Evolutionary conservation across 2,797 vertebrate species (phyloP).

Genomic region (Apogon talboti): DNA sequence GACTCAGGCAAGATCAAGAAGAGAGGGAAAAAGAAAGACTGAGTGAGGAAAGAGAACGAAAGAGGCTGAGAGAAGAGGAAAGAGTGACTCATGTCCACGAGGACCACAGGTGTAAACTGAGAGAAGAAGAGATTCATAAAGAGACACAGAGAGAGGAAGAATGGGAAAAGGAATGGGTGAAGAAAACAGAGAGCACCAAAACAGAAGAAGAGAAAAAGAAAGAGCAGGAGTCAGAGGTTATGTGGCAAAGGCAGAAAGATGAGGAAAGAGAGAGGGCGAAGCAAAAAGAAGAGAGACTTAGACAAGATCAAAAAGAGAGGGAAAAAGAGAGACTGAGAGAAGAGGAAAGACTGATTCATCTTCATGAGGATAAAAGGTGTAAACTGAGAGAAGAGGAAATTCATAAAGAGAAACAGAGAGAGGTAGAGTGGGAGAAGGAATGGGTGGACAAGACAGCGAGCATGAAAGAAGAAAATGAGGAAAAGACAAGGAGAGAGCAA

Average conservation of each 20-base stretch:
- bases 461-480: neutral
- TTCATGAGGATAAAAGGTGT: neutral
- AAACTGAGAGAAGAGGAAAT: constrained; percentile 10
- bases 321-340: constrained; percentile 13
- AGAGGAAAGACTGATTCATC: neutral
- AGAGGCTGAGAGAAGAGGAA: constrained; percentile 7
- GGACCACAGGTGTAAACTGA: constrained; percentile 12
- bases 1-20: constrained; percentile 14
- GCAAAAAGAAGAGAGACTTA: constrained; percentile 7
- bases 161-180: constrained; percentile 29
- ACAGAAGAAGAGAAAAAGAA: neutral
- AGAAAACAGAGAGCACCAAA: neutral
- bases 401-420: neutral
- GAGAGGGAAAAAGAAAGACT: constrained; percentile 15
- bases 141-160: constrained; percentile 37
- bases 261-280: constrained; percentile 1
- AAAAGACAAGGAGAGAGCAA: neutral
- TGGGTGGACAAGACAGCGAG: neutral
- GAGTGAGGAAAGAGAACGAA: constrained; percentile 5
- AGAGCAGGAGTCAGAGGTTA: neutral
- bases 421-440: constrained; percentile 2
- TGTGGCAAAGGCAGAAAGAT: neutral
- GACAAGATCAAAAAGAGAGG: neutral
- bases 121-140: constrained; percentile 5
- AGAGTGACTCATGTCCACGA: neutral